phyloP scores from a whole-genome alignment of 1,140 invertebrate species.

The Ctenoplectra terminalis region DNA sequence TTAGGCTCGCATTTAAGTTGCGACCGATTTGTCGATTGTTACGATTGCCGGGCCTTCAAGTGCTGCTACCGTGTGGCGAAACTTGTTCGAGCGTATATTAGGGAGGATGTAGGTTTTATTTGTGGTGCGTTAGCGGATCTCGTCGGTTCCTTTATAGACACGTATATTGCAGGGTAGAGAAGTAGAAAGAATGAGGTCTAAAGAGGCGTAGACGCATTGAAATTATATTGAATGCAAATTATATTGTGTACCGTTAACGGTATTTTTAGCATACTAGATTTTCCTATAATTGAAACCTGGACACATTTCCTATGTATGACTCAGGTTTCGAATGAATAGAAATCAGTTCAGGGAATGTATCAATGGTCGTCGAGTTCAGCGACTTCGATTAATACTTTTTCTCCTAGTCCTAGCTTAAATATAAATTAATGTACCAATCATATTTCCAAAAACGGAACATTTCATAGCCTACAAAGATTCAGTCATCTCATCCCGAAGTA shows the following conservation, averaged over 20 bases:
- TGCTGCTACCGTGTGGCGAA: not conserved
- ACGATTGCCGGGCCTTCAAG: not conserved
- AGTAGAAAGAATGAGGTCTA: not conserved
- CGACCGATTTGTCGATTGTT: conserved; percentile 34
- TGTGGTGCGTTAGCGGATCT: not conserved
- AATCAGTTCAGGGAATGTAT: no score
- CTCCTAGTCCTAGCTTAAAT: not conserved
- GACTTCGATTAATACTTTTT: no score
- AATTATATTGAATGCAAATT: conserved; percentile 15
- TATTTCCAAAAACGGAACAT: no score
- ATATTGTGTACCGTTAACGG: not conserved
- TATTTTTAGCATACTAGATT: not conserved
- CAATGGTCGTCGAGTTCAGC: no score
- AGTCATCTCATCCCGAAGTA: no score
- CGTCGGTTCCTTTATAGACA: not conserved
- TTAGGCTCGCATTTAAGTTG: not conserved
- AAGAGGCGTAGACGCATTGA: not conserved
- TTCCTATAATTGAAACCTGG: not conserved
- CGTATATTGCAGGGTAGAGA: not conserved
- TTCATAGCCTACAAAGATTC: no score
- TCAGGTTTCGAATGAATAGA: not conserved
- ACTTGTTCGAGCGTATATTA: not conserved
- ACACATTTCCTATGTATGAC: not conserved
- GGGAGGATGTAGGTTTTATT: not conserved
- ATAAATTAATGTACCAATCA: no score